A percentile compares a stretch with the other conserved stretches of the same genome.
Conservation (phyloP, 2,888 invertebrate genomes). For the Agrotis clavis region DNA sequence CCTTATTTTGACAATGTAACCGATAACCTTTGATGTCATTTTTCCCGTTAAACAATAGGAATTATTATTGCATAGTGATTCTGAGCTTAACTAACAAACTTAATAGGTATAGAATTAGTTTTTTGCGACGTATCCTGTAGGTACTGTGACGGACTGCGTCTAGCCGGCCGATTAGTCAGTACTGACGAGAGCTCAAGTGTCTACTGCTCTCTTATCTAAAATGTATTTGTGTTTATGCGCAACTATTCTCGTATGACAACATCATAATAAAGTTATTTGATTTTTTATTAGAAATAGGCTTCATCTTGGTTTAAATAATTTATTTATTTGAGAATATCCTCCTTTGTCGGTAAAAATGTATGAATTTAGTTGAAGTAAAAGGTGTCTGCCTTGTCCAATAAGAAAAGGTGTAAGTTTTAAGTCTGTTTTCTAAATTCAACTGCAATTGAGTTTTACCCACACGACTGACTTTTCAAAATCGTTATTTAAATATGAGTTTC, state of each 20-base stretch:
- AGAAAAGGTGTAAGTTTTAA: neutral
- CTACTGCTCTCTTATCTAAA: constrained; percentile 27
- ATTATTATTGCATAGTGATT: constrained; percentile 3
- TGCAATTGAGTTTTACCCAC: neutral
- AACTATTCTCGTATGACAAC: neutral
- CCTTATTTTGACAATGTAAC: neutral
- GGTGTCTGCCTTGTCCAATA: no score
- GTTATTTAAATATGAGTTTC: neutral
- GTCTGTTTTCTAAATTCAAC: neutral
- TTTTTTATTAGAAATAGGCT: neutral
- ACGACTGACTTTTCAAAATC: neutral
- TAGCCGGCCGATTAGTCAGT: constrained; percentile 45
- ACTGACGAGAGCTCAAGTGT: constrained; percentile 37
- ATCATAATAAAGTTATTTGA: neutral
- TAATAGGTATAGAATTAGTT: constrained; percentile 8
- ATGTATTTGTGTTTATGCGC: neutral
- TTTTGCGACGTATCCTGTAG: constrained; percentile 50
- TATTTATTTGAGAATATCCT: no score
- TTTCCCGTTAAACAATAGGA: neutral
- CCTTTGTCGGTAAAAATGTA: no score
- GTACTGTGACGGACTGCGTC: constrained; percentile 39
- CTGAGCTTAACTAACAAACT: constrained; percentile 16
- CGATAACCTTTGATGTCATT: neutral
- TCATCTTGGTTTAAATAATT: neutral
- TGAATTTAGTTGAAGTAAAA: no score